Evolutionary conservation across 2,113 vertebrate genomes (phyloP), one percentile per base, ranked within the genome.

Genomic region (Cygnus buccinator): DNA sequence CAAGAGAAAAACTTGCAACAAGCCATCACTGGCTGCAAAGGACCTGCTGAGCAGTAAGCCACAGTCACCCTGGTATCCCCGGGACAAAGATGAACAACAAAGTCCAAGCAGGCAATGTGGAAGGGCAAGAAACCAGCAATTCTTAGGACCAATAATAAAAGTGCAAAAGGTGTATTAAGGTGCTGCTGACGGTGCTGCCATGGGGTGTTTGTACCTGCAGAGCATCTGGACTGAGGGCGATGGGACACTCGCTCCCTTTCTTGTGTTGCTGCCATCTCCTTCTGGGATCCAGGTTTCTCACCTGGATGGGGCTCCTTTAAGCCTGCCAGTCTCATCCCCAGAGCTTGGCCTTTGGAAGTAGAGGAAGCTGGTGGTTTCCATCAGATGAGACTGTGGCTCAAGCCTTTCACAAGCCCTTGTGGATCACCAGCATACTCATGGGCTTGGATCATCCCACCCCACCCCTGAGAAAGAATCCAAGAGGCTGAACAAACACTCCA

Each of bases 401-500:
- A 93, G 70, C 48, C 54, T 68, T 89, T 84, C 80, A 65, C 52
- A 84, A 87, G 58, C 25, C 62, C 21, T 65, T 3, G 1, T 93
- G 77, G 66, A 70, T 95, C 70, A 43, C 62, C 22, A 89, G 62
- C 80, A 79, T 75, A 46, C 80, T 91, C 58, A 67, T 4, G 16
- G 48, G 74, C 89, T 94, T 84, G 80, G 76, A 84, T 94, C 86
- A 89, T 92, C 70, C 74, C 61, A 86, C 72, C 72, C 83, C 90
- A 65, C 77, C 80, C 77, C 44, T 72, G 66, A 93, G 89, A 95
- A 93, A 89, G 86, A 90, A 96, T 95, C 89, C 92, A 87, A 84
- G 80, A 89, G 44, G 35, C 66, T 82, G 74, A 93, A 93, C 73
- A 96, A 96, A 96, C 86, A 95, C 76, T 92, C 59, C 13, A 75